Percentiles rank a stretch among this genome's conserved stretches.
phyloP scores from a whole-genome alignment of 2,797 vertebrate genomes.

The Aldrovandia affinis region DNA sequence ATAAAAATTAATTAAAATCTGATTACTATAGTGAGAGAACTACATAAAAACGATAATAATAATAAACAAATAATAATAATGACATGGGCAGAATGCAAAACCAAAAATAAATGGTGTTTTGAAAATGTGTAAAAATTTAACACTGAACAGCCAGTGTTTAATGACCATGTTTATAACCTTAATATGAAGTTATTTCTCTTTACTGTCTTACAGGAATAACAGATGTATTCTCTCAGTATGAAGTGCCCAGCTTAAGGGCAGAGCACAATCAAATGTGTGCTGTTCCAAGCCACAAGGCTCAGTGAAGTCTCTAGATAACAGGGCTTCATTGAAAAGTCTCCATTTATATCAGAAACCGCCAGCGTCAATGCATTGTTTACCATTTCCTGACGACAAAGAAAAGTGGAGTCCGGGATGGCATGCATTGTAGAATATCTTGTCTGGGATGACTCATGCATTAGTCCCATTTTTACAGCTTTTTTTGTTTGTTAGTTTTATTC shows the following conservation, averaged over 20 bases:
- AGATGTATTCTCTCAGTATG: background rate
- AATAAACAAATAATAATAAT: background rate
- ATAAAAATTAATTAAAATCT: background rate
- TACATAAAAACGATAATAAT: background rate
- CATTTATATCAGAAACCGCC: background rate
- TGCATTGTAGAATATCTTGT: background rate
- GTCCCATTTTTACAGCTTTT: background rate
- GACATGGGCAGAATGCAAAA: background rate
- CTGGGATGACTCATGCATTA: background rate
- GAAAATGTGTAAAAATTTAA: background rate
- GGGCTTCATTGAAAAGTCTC: background rate
- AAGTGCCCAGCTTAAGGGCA: background rate
- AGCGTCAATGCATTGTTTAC: background rate
- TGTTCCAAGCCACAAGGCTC: background rate
- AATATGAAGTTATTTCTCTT: background rate
- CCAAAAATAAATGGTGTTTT: background rate
- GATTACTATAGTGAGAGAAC: background rate
- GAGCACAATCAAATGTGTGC: background rate
- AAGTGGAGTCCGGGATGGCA: background rate
- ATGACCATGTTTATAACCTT: background rate
- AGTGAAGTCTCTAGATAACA: background rate
- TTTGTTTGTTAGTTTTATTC: too few species aligned
- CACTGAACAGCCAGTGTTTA: background rate
- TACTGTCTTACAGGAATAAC: background rate
- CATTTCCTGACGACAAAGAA: background rate